Conservation (phyloP, 2,797 vertebrate species). For the Hippocampus kuda region DNA sequence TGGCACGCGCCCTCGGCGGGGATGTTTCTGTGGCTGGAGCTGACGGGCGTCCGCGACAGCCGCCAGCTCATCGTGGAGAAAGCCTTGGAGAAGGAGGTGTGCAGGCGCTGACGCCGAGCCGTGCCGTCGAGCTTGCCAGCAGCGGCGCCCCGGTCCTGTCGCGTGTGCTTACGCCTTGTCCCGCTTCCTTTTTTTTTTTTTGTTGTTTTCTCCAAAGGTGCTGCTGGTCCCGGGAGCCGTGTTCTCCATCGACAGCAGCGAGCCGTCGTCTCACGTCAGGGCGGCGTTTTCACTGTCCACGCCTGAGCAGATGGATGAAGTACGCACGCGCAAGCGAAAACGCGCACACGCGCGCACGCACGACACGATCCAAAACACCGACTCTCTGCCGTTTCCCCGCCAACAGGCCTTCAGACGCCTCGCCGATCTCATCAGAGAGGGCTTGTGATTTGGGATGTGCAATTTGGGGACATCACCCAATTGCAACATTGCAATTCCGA, state of each 20-base stretch:
- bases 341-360: conserved; percentile 5
- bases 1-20: conserved; percentile 71
- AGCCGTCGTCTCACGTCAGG: conserved; percentile 78
- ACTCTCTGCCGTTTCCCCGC: conserved; percentile 19
- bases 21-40: conserved; percentile 80
- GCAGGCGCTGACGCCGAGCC: neutral
- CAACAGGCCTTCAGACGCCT: conserved; percentile 82
- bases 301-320: conserved; percentile 82
- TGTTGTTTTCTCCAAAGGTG: conserved; percentile 59
- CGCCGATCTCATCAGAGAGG: conserved; percentile 79
- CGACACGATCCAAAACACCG: neutral
- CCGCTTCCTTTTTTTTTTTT: neutral
- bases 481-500: neutral
- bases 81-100: conserved; percentile 69
- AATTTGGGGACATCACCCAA: neutral
- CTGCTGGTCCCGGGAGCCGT: conserved; percentile 80
- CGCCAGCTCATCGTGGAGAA: conserved; percentile 71
- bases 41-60: conserved; percentile 69
- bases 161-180: neutral
- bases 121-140: no score
- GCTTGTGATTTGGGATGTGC: conserved; percentile 38
- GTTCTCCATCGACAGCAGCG: conserved; percentile 73
- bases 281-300: conserved; percentile 82
- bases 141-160: neutral
- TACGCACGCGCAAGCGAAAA: conserved; percentile 32